Percentiles rank a stretch among this genome's conserved stretches.
Conservation (phyloP, 2,797 vertebrate genomes). For the Muscicapa comitata region DNA sequence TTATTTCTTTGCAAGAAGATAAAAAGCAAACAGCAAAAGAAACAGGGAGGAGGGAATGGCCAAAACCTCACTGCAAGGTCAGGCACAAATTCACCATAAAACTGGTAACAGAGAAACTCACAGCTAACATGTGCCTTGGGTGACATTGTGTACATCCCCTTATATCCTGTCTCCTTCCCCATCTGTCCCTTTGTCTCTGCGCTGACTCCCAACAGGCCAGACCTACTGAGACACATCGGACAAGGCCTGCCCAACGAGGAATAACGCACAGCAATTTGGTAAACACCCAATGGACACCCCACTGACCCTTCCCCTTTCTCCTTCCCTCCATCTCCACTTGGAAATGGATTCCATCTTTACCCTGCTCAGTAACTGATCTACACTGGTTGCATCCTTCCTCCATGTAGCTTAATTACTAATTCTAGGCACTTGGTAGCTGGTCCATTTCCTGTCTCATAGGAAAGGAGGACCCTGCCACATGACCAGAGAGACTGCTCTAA, state of each 20-base stretch:
- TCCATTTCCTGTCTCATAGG: not conserved
- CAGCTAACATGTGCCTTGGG: constrained; percentile 57
- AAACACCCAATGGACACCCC: not conserved
- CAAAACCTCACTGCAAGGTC: constrained; percentile 60
- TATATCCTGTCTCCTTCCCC: constrained; percentile 31
- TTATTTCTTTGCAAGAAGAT: constrained; percentile 18
- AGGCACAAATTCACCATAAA: constrained; percentile 59
- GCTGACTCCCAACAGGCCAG: not conserved
- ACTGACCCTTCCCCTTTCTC: not conserved
- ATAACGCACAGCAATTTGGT: fast-evolving
- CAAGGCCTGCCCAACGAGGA: not conserved
- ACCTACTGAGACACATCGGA: not conserved
- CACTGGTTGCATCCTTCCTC: not conserved
- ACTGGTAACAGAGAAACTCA: constrained; percentile 68
- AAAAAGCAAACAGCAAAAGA: constrained; percentile 25
- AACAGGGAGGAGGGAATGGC: not conserved
- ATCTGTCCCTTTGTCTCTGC: not conserved
- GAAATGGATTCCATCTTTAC: not conserved
- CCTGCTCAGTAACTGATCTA: not conserved
- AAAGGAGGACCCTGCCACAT: not conserved
- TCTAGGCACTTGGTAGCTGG: not conserved
- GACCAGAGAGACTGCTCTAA: not conserved
- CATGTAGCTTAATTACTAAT: not conserved
- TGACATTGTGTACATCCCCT: constrained; percentile 46
- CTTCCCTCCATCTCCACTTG: not conserved